These are phyloP conservation scores for Andrena dorsata DNA, from an alignment of 2,888 invertebrate species.

Conservation along the genomic window DNA sequence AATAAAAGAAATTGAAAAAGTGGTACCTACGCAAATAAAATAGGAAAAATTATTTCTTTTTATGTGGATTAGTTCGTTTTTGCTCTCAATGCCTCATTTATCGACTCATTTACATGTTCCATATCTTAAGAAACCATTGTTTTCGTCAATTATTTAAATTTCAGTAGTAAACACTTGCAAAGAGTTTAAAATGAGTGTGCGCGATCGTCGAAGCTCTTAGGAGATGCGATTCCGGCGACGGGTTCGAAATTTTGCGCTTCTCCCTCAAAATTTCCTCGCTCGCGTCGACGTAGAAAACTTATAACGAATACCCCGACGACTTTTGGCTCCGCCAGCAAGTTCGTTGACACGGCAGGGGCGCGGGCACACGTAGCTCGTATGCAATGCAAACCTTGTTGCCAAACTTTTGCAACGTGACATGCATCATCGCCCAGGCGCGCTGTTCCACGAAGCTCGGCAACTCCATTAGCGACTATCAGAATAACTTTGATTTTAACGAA, in stretches of 20 bases:
- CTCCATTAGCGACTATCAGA: conserved; percentile 52
- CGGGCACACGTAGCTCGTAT: conserved; percentile 40
- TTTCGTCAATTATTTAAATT: background rate
- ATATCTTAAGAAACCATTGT: too few relatives aligned
- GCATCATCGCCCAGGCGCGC: conserved; percentile 41
- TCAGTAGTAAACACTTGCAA: background rate
- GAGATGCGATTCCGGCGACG: conserved; percentile 3
- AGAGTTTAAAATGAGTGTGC: background rate
- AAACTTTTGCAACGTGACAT: conserved; percentile 60
- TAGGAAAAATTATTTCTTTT: too few relatives aligned
- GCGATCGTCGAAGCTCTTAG: background rate
- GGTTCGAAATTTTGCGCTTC: conserved; percentile 23
- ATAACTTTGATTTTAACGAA: conserved; percentile 54
- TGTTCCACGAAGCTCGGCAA: conserved; percentile 34
- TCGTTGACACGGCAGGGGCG: conserved; percentile 42
- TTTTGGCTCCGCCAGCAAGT: conserved; percentile 41
- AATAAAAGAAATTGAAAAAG: too few relatives aligned
- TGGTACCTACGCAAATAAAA: too few relatives aligned
- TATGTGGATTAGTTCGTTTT: too few relatives aligned
- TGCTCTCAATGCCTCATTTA: too few relatives aligned
- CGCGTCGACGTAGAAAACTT: conserved; percentile 41
- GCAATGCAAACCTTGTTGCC: conserved; percentile 60
- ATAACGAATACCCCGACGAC: conserved; percentile 42
- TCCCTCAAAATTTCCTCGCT: conserved; percentile 21
- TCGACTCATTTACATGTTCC: too few relatives aligned